Conservation (phyloP, 1,140 invertebrate species). For the Camponotus pennsylvanicus region DNA sequence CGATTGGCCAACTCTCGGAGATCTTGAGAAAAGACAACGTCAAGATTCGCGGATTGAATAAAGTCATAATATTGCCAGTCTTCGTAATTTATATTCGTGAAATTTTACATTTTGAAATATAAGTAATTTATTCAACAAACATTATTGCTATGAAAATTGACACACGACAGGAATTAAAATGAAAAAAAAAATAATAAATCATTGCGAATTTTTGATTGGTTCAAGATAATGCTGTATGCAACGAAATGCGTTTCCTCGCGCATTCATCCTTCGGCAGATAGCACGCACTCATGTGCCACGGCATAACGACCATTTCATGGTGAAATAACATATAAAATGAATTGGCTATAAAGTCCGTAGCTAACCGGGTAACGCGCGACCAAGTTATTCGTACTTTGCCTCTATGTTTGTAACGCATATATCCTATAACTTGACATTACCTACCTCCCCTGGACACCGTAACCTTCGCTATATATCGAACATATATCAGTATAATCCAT, state of each 20-base stretch:
- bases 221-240: constrained; percentile 16
- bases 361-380: constrained; percentile 39
- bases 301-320: constrained; percentile 74
- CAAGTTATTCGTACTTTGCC: constrained; percentile 70
- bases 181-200: neutral
- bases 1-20: constrained; percentile 36
- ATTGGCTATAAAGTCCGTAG: constrained; percentile 75
- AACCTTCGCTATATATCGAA: constrained; percentile 50
- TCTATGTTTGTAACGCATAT: constrained; percentile 62
- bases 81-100: neutral
- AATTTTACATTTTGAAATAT: neutral
- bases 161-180: neutral
- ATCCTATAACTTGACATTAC: constrained; percentile 74
- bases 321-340: constrained; percentile 78
- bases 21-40: neutral
- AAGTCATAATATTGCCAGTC: neutral
- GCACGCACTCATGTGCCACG: constrained; percentile 59
- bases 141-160: neutral
- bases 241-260: constrained; percentile 51
- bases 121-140: neutral
- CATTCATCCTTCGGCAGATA: constrained; percentile 58
- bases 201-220: constrained; percentile 9
- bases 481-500: constrained; percentile 74
- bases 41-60: neutral
- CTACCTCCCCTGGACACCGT: constrained; percentile 44